Percentiles rank a stretch among this genome's conserved stretches.
Evolutionary conservation across 2,888 invertebrate genomes (phyloP).

Genomic region (Drepana falcataria): DNA sequence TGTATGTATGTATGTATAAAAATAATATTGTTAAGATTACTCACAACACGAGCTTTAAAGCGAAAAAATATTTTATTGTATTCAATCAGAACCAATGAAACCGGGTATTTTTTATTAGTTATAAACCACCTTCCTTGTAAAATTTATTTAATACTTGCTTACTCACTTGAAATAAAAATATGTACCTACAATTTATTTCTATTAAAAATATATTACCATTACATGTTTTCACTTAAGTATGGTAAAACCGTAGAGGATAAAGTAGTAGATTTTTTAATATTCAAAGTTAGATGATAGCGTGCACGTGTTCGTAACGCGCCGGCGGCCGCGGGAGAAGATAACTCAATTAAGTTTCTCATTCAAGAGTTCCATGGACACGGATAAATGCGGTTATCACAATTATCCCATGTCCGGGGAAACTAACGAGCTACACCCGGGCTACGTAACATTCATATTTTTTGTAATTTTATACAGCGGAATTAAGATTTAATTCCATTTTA

Average conservation of each 20-base stretch:
- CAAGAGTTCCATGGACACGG: slow-evolving; percentile 50
- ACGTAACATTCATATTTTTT: slow-evolving; percentile 27
- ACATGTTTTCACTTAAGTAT: slow-evolving; percentile 4
- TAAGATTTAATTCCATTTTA: too few species aligned
- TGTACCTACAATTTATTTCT: not conserved
- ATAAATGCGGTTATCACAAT: slow-evolving; percentile 70
- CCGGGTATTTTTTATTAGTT: too few species aligned
- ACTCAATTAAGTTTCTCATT: slow-evolving; percentile 67
- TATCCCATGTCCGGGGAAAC: slow-evolving; percentile 52
- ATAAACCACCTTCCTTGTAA: too few species aligned
- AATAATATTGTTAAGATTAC: too few species aligned
- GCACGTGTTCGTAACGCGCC: slow-evolving; percentile 15
- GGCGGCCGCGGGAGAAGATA: slow-evolving; percentile 43
- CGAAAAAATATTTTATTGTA: too few species aligned
- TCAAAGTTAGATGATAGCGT: slow-evolving; percentile 11
- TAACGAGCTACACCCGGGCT: slow-evolving; percentile 41
- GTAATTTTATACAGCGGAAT: slow-evolving; percentile 6
- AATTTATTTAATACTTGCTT: not conserved
- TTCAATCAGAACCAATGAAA: too few species aligned
- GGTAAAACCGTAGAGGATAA: not conserved
- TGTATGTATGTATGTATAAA: too few species aligned
- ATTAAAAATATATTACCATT: not conserved
- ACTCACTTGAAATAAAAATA: slow-evolving; percentile 6
- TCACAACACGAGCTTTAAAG: too few species aligned
- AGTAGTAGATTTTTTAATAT: slow-evolving; percentile 10